Percentiles rank a stretch among this genome's conserved stretches.
Conservation (phyloP, 2,113 vertebrate species). For the Xyliphius kryptos region DNA sequence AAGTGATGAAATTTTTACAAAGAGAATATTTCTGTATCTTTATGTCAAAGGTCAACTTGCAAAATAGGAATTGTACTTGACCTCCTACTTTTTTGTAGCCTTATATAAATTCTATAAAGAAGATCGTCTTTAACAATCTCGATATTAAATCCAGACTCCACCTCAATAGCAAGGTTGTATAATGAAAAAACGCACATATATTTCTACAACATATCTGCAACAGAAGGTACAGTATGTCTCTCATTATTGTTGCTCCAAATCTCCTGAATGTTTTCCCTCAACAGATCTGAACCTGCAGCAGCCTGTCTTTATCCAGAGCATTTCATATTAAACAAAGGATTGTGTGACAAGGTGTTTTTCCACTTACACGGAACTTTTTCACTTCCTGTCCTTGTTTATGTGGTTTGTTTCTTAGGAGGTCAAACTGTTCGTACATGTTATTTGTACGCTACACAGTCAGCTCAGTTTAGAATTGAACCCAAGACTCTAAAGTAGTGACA, state of each 20-base stretch:
- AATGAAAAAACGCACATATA: not conserved
- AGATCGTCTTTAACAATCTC: not conserved
- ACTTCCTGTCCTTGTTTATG: too few species aligned
- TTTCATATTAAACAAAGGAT: not conserved
- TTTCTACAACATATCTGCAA: not conserved
- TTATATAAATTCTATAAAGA: not conserved
- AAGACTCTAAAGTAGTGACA: not conserved
- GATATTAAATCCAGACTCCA: not conserved
- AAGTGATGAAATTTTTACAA: too few species aligned
- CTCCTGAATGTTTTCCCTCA: not conserved
- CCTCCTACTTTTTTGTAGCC: not conserved
- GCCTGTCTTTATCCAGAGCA: not conserved
- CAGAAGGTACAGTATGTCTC: not conserved
- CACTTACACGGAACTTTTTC: not conserved
- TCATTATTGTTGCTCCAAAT: not conserved
- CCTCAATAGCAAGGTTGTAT: not conserved
- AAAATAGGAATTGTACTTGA: too few species aligned
- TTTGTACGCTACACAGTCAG: not conserved
- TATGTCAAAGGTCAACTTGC: too few species aligned
- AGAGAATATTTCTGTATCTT: too few species aligned
- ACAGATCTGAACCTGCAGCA: not conserved
- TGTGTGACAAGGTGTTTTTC: not conserved
- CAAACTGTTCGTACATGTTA: too few species aligned
- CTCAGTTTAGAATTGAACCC: not conserved
- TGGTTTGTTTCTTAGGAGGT: too few species aligned